phyloP scores from a whole-genome alignment of 2,797 vertebrate species.

The Danio choprae region DNA sequence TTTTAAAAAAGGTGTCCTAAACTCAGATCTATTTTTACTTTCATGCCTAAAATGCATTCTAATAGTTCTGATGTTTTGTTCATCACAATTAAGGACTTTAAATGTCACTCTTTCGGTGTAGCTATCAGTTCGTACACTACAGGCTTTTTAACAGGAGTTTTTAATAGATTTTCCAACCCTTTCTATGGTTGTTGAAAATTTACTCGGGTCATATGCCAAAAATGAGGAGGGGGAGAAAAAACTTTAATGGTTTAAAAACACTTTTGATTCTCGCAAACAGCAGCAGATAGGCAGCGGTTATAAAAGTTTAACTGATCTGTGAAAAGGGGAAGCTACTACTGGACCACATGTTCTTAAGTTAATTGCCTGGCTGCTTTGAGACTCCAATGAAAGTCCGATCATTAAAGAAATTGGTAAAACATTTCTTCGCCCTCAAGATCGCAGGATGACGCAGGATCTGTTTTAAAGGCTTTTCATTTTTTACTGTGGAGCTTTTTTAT shows the following conservation, averaged over 20 bases:
- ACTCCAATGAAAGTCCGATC: constrained; percentile 71
- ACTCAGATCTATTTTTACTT: too few species aligned
- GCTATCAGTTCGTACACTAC: constrained; percentile 60
- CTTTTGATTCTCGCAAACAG: constrained; percentile 77
- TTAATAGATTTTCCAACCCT: constrained; percentile 81
- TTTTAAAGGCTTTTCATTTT: constrained; percentile 76
- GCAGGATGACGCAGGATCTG: constrained; percentile 78
- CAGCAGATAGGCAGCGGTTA: constrained; percentile 75
- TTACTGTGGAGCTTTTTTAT: constrained; percentile 36
- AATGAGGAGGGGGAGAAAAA: constrained; percentile 58
- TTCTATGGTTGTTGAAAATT: constrained; percentile 77
- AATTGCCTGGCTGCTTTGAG: constrained; percentile 75
- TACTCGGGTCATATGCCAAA: constrained; percentile 76
- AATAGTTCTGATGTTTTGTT: constrained; percentile 66
- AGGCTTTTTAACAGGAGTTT: constrained; percentile 71
- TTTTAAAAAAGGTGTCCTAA: too few species aligned
- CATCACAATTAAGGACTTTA: constrained; percentile 58
- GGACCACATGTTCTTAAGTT: constrained; percentile 75
- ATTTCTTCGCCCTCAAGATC: constrained; percentile 73
- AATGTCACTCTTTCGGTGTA: constrained; percentile 63
- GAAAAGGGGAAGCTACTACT: constrained; percentile 80
- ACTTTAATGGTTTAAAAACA: constrained; percentile 77
- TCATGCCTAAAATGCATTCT: neutral
- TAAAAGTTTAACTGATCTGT: constrained; percentile 84
- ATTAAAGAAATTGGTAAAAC: constrained; percentile 75